Percentiles rank a stretch among this genome's conserved stretches.
These are phyloP conservation scores for Microlaimidae sp. DNA, from an alignment of 2,888 invertebrate species.

Conservation along the genomic window DNA sequence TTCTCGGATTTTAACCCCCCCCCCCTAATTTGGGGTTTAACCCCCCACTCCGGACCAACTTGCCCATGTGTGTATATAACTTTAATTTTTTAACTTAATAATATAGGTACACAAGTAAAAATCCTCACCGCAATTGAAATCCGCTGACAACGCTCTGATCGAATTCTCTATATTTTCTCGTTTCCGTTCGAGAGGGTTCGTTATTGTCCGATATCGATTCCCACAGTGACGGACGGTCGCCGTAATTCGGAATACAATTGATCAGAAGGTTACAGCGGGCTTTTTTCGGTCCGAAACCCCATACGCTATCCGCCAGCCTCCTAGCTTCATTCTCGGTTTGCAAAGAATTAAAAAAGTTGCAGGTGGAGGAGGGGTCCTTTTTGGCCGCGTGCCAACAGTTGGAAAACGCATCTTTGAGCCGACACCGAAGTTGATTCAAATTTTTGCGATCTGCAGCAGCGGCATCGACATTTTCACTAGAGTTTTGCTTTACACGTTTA, in stretches of 20 bases:
- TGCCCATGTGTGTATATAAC: too few species aligned
- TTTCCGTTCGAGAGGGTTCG: neutral
- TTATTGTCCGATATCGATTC: too few species aligned
- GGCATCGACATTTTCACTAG: slow-evolving; percentile 12
- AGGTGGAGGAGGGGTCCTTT: neutral
- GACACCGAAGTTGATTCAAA: slow-evolving; percentile 1
- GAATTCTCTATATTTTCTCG: slow-evolving; percentile 26
- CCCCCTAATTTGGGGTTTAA: too few species aligned
- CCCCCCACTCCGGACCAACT: too few species aligned
- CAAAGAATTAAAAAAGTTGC: too few species aligned
- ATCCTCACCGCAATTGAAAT: slow-evolving; percentile 29
- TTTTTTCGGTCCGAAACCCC: slow-evolving; percentile 77
- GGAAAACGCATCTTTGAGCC: neutral
- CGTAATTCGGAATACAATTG: slow-evolving; percentile 56
- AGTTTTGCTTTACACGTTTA: too few species aligned
- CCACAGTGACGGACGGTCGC: slow-evolving; percentile 21
- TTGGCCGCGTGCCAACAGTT: neutral
- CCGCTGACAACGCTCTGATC: slow-evolving; percentile 50
- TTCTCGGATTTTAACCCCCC: too few species aligned
- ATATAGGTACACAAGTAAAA: too few species aligned
- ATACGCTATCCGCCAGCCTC: slow-evolving; percentile 45
- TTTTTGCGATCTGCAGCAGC: neutral
- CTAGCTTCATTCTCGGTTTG: neutral
- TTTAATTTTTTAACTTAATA: too few species aligned
- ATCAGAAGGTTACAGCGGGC: slow-evolving; percentile 75